Conservation (phyloP, 2,113 vertebrate genomes). For the Isichthys henryi region DNA sequence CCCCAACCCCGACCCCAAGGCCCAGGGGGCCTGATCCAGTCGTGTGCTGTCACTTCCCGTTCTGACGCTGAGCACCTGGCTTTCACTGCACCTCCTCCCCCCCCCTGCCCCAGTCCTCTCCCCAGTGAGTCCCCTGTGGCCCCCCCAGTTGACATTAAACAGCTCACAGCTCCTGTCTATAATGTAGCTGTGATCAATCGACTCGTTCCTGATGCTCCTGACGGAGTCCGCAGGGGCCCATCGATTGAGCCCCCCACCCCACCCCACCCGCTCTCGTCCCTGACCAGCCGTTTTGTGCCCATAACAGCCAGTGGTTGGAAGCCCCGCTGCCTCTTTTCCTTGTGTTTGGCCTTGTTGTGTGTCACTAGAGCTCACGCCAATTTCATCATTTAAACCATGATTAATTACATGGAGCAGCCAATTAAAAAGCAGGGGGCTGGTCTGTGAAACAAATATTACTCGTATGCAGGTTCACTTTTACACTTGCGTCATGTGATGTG, state of each 20-base stretch:
- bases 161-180: slow-evolving; percentile 73
- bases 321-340: slow-evolving; percentile 39
- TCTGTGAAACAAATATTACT: background rate
- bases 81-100: slow-evolving; percentile 52
- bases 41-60: slow-evolving; percentile 66
- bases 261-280: slow-evolving; percentile 38
- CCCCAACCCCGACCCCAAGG: slow-evolving; percentile 23
- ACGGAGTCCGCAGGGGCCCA: slow-evolving; percentile 69
- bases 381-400: background rate
- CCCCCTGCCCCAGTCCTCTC: slow-evolving; percentile 53
- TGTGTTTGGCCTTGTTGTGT: background rate
- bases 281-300: background rate
- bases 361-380: background rate
- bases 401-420: background rate
- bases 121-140: slow-evolving; percentile 21
- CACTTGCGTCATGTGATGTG: background rate
- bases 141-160: slow-evolving; percentile 72
- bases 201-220: slow-evolving; percentile 71
- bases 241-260: slow-evolving; percentile 78
- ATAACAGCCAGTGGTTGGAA: slow-evolving; percentile 11
- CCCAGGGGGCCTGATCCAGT: slow-evolving; percentile 59
- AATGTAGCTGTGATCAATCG: slow-evolving; percentile 79
- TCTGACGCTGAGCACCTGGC: slow-evolving; percentile 83
- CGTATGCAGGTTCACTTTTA: background rate
- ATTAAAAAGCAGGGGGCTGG: background rate